Conservation (phyloP, 2,888 invertebrate genomes). For the Chydorus sphaericus region DNA sequence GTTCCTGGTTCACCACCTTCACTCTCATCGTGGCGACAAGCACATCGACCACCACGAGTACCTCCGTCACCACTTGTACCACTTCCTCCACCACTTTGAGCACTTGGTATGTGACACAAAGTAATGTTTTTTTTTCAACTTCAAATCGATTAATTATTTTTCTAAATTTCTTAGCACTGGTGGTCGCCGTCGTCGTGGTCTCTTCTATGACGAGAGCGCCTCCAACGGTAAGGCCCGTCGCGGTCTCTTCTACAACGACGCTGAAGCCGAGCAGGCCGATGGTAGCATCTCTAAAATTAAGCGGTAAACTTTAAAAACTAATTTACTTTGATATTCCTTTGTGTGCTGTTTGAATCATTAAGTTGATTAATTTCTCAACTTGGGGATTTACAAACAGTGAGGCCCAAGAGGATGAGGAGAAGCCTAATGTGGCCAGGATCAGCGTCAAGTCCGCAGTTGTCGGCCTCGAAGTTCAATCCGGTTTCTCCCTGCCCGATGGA, state of each 20-base stretch:
- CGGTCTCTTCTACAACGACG: slow-evolving; percentile 1
- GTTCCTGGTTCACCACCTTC: not conserved
- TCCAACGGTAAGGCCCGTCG: not conserved
- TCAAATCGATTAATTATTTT: no score
- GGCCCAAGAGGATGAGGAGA: no score
- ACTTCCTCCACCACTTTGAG: not conserved
- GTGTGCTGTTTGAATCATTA: no score
- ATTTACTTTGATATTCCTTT: no score
- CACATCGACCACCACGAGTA: not conserved
- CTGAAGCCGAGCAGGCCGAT: not conserved
- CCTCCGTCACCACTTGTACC: not conserved
- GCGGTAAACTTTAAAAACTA: no score
- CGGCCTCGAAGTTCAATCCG: slow-evolving; percentile 1
- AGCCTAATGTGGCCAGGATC: no score
- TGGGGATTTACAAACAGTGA: no score
- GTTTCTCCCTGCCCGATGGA: not conserved
- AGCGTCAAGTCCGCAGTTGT: no score
- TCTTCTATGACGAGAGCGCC: not conserved
- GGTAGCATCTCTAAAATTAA: not conserved
- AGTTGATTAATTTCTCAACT: no score
- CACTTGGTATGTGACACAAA: no score
- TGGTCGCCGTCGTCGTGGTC: slow-evolving; percentile 1
- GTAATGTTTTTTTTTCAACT: no score
- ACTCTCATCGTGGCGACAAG: not conserved
- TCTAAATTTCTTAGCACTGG: no score